These are phyloP conservation scores for Euborellia annulipes DNA, from an alignment of 1,140 invertebrate species.

Conservation along the genomic window DNA sequence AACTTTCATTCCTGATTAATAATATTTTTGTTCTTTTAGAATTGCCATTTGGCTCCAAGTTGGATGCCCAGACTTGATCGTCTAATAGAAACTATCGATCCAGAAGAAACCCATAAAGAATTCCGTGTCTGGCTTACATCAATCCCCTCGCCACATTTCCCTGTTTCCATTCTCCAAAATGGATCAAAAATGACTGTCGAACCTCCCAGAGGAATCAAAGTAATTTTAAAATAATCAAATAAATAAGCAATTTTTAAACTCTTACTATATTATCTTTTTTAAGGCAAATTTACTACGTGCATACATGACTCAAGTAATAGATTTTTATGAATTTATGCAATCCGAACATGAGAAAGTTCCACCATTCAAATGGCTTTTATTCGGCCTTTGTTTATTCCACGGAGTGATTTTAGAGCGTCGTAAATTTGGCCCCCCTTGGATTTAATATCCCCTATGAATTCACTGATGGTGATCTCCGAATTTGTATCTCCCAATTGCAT, in stretches of 20 bases:
- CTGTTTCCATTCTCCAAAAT: constrained; percentile 51
- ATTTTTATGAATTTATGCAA: constrained; percentile 37
- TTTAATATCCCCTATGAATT: constrained; percentile 66
- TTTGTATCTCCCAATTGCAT: constrained; percentile 50
- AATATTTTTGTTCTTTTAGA: constrained; percentile 28
- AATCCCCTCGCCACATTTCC: constrained; percentile 45
- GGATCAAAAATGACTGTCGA: constrained; percentile 58
- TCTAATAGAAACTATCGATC: constrained; percentile 35
- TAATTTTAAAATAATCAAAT: too few relatives aligned
- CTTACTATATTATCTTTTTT: constrained; percentile 15
- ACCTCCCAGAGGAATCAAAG: constrained; percentile 44
- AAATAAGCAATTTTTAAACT: too few relatives aligned
- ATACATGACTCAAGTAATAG: constrained; percentile 33
- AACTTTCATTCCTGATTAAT: too few relatives aligned
- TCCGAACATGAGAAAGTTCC: constrained; percentile 32
- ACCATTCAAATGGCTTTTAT: constrained; percentile 46
- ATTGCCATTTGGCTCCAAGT: constrained; percentile 56
- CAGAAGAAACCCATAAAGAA: constrained; percentile 34
- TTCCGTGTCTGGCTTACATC: constrained; percentile 62
- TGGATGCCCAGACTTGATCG: constrained; percentile 48
- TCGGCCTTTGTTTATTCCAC: constrained; percentile 56
- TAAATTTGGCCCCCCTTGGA: constrained; percentile 54
- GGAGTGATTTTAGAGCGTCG: constrained; percentile 47
- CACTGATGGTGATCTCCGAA: constrained; percentile 54
- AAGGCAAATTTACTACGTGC: constrained; percentile 47